Conservation (phyloP, 2,797 vertebrate genomes). For the Prunella strophiata region DNA sequence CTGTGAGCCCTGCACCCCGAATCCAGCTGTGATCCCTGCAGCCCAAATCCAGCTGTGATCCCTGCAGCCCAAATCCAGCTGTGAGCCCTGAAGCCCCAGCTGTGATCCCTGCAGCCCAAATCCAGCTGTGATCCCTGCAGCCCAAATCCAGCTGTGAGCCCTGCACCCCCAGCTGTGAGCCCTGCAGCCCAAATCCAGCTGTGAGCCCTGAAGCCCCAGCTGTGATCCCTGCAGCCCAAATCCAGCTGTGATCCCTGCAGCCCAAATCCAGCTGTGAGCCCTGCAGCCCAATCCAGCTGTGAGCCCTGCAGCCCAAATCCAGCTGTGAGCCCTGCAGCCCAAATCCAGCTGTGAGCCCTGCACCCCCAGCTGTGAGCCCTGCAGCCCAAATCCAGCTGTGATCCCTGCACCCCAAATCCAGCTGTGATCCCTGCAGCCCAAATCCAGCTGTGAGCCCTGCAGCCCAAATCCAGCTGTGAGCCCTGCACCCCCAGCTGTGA, state of each 20-base stretch:
- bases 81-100: neutral
- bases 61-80: too few species aligned
- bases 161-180: neutral
- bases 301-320: too few species aligned
- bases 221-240: neutral
- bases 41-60: too few species aligned
- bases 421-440: too few species aligned
- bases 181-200: too few species aligned
- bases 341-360: neutral
- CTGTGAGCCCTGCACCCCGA: neutral
- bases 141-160: too few species aligned
- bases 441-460: too few species aligned
- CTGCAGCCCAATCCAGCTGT: neutral
- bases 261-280: too few species aligned
- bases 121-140: too few species aligned
- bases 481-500: neutral
- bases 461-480: too few species aligned
- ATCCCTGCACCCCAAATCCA: neutral
- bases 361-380: neutral
- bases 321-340: neutral
- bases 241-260: too few species aligned
- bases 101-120: too few species aligned
- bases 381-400: neutral
- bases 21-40: neutral
- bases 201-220: neutral